A percentile compares a stretch with the other conserved stretches of the same genome.
Conservation (phyloP, 1,140 invertebrate species). For the Melitaea cinxia region DNA sequence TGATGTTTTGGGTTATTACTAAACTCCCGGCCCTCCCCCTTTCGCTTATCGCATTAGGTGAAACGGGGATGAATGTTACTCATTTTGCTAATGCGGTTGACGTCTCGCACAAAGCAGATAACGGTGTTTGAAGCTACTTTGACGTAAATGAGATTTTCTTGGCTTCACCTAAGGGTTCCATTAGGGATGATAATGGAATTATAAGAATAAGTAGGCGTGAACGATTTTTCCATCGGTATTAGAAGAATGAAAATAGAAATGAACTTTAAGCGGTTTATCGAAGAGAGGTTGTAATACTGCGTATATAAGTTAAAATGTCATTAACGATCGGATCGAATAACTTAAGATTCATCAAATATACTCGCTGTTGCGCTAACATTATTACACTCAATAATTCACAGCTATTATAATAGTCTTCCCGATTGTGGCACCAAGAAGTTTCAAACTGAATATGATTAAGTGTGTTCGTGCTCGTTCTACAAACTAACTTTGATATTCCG, state of each 20-base stretch:
- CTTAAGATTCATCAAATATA: background rate
- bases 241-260: slow-evolving; percentile 30
- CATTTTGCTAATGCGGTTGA: slow-evolving; percentile 66
- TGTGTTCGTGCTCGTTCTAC: no score
- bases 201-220: slow-evolving; percentile 41
- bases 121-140: slow-evolving; percentile 54
- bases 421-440: no score
- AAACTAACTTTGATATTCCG: no score
- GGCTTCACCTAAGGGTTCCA: slow-evolving; percentile 42
- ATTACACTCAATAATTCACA: no score
- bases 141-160: slow-evolving; percentile 45
- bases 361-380: no score
- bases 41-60: slow-evolving; percentile 52
- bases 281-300: background rate
- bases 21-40: slow-evolving; percentile 44
- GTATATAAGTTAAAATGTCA: slow-evolving; percentile 7
- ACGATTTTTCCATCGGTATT: slow-evolving; percentile 29
- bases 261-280: slow-evolving; percentile 10
- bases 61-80: slow-evolving; percentile 50
- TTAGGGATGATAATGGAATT: slow-evolving; percentile 43
- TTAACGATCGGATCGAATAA: background rate
- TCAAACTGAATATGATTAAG: no score
- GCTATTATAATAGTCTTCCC: no score
- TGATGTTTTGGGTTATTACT: slow-evolving; percentile 69
- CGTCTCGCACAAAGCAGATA: slow-evolving; percentile 59